Base-by-base conservation (phyloP, 2,113 vertebrate species). In the Tychaedon coryphoeus region DNA sequence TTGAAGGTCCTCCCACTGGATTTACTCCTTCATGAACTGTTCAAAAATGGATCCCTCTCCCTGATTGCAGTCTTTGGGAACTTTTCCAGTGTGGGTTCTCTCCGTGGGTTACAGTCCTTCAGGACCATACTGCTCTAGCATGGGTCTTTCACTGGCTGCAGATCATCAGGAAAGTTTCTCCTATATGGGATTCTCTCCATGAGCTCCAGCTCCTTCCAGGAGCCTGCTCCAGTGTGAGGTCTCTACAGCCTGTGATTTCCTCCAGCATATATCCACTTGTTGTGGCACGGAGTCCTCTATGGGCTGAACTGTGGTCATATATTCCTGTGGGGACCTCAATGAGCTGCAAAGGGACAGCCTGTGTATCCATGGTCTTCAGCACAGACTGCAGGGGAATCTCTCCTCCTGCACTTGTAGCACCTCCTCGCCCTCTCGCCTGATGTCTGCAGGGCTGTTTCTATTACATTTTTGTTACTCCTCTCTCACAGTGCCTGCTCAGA, bases 371-470 rank as follows among this genome's bases (percentile, higher is more conserved):
- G 8, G 2, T n/a, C 38, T 48, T 66, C 57, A 36, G 19, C 19
- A 48, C 0, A 0, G 14, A 8, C 16, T 67, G 38, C 13, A 22
- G 13, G 14, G 10, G 5, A 62, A 4, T 45, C 4, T 76, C 14
- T 88, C 2, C 26, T 65, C 31, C 25, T 43, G 15, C 23, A 45
- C 9, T 12, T 34, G 26, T 3, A 38, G 8, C 10, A 47, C 7
- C 8, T 82, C 29, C 17, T 36, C 0, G 0, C 25, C 8, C n/a
- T 33, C 9, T 67, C n/a, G 29, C 28, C 26, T 71, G 9, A 10
- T 18, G 14, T 50, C 13, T 79, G 6, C 38, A 75, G 11, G 8
- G 11, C 12, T 64, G 4, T 40, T 75, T 88, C 33, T n/a, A 1
- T 38, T 8, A 15, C 3, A 20, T 40, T 75, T 71, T 92, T 48